Conservation (phyloP, 2,797 vertebrate genomes). For the Crenichthys baileyi region DNA sequence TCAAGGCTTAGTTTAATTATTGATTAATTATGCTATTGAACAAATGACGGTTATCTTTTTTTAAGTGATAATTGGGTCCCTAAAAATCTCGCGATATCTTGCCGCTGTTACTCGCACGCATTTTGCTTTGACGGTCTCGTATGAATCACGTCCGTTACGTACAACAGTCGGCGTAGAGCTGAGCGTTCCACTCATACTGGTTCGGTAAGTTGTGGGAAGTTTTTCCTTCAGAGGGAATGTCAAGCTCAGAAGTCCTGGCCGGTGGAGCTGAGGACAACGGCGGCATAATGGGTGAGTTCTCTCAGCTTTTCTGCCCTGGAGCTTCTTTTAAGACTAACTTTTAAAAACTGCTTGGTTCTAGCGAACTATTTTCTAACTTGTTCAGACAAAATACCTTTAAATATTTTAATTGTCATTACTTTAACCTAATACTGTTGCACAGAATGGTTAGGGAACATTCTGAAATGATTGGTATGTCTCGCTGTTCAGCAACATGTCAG, state of each 20-base stretch:
- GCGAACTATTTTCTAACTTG: neutral
- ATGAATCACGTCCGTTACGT: conserved; percentile 4
- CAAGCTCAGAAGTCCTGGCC: conserved; percentile 72
- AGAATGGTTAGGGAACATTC: neutral
- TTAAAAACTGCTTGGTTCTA: neutral
- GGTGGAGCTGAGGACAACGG: conserved; percentile 78
- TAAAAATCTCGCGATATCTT: conserved; percentile 54
- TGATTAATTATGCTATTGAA: neutral
- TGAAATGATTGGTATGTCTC: neutral
- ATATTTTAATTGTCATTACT: neutral
- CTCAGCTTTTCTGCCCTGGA: fast-evolving
- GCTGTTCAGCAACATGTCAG: neutral
- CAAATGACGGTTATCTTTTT: neutral
- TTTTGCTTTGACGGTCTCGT: conserved; percentile 24
- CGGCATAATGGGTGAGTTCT: conserved; percentile 79
- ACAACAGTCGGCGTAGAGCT: neutral
- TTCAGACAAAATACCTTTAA: neutral
- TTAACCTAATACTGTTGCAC: neutral
- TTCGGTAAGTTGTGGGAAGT: conserved; percentile 48
- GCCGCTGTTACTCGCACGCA: conserved; percentile 36
- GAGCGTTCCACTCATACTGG: neutral
- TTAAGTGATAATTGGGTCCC: neutral
- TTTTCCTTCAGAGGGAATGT: conserved; percentile 74
- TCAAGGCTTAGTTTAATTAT: neutral
- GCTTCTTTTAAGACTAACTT: neutral